Evolutionary conservation across 1,140 invertebrate species (phyloP).

Genomic region (Zelostemma sp.): DNA sequence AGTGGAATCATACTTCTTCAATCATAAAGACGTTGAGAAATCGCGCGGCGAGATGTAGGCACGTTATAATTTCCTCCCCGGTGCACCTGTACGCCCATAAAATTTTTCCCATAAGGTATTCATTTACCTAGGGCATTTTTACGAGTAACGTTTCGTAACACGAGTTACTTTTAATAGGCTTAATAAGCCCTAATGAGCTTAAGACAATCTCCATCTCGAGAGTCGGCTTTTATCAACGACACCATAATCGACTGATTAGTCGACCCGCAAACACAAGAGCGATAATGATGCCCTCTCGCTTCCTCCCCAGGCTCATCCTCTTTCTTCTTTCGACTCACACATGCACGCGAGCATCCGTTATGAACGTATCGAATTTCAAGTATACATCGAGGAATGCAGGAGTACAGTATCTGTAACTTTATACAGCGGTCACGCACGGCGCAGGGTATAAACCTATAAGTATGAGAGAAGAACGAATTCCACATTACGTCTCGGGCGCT

Average conservation of each 20-base stretch:
- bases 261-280: slow-evolving; percentile 2
- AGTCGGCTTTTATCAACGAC: slow-evolving; percentile 2
- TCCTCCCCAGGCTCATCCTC: slow-evolving; percentile 1
- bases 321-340: slow-evolving; percentile 1
- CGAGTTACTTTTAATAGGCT: slow-evolving; percentile 11
- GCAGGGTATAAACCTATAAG: neutral
- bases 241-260: slow-evolving; percentile 30
- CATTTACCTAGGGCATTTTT: neutral
- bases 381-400: slow-evolving; percentile 55
- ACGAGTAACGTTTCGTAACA: slow-evolving; percentile 3
- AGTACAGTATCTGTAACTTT: slow-evolving; percentile 55
- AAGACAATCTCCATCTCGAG: slow-evolving; percentile 23
- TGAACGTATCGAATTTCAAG: slow-evolving; percentile 61
- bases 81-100: neutral
- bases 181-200: slow-evolving; percentile 37
- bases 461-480: slow-evolving; percentile 20
- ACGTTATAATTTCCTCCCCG: neutral
- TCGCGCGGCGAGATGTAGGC: neutral
- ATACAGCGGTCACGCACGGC: slow-evolving; percentile 60
- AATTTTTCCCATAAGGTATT: slow-evolving; percentile 1
- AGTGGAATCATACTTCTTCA: neutral
- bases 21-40: slow-evolving; percentile 1
- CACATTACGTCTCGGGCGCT: slow-evolving; percentile 23
- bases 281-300: slow-evolving; percentile 30
- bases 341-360: slow-evolving; percentile 18